Base-by-base conservation (phyloP, 2,113 vertebrate genomes). In the Laterallus jamaicensis region DNA sequence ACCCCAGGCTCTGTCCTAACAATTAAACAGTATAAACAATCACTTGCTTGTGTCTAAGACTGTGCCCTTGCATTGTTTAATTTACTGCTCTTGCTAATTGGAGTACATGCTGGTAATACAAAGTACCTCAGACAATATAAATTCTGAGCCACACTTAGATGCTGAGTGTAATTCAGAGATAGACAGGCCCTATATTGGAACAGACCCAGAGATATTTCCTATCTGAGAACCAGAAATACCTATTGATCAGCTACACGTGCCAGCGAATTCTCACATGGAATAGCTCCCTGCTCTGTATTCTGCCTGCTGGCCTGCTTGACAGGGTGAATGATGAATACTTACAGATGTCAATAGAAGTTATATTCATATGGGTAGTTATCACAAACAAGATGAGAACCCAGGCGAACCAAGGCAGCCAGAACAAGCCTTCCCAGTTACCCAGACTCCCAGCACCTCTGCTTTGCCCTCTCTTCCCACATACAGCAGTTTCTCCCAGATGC, bases 11-110 rank as follows among this genome's bases (percentile, higher is more conserved):
- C 42, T 82, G 71, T 11, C 42, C n/a, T 75, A 92, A 56, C 81
- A 93, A 92, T 89, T 95, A 95, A 89, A 77, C 26, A 68, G 32
- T 22, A 40, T 78, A 60, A 93, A 82, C 58, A 74, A 75, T 70
- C 49, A 62, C n/a, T 90, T 88, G 60, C 39, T 55, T 42, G 55
- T 67, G 50, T 74, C 62, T 82, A 82, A 86, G 71, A 37, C 63
- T 80, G 55, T 90, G 79, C 37, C 16, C 63, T 55, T 55, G 25
- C 35, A 39, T 86, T 75, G 68, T 78, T 95, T 91, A 84, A 91
- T 92, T 92, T 75, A 68, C 39, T 86, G 37, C 71, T 93, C 64
- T 3, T 86, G 49, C 64, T 91, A 52, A 60, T 26, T 73, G 60
- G 31, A 81, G 39, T 42, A 89, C 54, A 64, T 40, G 37, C 22